Conservation (phyloP, 2,113 vertebrate species). For the Nansenia antarctica region DNA sequence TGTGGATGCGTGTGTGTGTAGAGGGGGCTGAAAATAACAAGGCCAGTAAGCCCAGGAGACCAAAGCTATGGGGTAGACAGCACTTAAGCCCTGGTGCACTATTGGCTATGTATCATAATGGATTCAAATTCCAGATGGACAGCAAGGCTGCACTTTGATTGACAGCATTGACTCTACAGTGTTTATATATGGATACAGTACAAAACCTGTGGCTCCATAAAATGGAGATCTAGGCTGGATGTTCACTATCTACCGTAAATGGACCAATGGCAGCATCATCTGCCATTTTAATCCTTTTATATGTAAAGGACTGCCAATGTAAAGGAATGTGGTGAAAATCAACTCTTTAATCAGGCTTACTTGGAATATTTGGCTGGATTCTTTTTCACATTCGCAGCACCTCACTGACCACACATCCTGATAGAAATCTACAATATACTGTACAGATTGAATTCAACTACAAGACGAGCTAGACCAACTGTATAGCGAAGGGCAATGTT, state of each 20-base stretch:
- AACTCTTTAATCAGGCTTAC: too few species aligned
- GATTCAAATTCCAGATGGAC: constrained; percentile 3
- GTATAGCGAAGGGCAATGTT: neutral
- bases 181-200: neutral
- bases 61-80: neutral
- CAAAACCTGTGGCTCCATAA: neutral
- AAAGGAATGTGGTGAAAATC: too few species aligned
- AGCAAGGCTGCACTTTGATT: neutral
- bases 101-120: neutral
- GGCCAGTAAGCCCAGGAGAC: constrained; percentile 5
- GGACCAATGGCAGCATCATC: too few species aligned
- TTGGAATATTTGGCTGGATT: neutral
- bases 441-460: neutral
- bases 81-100: neutral
- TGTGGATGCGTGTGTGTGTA: neutral
- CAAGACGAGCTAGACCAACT: neutral
- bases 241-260: too few species aligned
- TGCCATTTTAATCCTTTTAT: too few species aligned
- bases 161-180: neutral
- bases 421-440: neutral
- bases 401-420: too few species aligned
- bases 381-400: neutral
- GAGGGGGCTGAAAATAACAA: neutral
- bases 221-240: neutral
- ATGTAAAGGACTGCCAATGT: too few species aligned